Evolutionary conservation across 2,797 vertebrate genomes (phyloP).

Genomic region (Hemibagrus guttatus): DNA sequence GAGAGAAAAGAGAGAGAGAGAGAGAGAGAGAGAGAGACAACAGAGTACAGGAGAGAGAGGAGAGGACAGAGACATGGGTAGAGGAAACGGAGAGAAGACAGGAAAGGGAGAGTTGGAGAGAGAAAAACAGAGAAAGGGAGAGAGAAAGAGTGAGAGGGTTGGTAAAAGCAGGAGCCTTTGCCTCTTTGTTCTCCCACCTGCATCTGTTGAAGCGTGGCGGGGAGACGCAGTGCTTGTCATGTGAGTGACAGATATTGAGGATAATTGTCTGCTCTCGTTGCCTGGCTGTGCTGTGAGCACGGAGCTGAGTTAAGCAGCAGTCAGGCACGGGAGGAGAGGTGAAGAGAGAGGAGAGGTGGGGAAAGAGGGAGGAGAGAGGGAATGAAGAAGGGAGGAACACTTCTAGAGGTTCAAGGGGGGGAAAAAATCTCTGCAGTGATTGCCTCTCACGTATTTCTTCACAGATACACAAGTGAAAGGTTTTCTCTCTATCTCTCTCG

Average conservation of each 20-base stretch:
- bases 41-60: neutral
- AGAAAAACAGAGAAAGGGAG: conserved; percentile 15
- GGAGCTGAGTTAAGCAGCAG: conserved; percentile 59
- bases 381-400: conserved; percentile 42
- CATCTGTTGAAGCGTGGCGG: conserved; percentile 56
- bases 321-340: conserved; percentile 47
- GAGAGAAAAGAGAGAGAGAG: conserved; percentile 29
- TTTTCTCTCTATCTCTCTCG: neutral
- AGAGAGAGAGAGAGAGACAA: conserved; percentile 13
- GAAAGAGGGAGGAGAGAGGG: conserved; percentile 34
- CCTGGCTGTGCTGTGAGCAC: conserved; percentile 54
- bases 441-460: conserved; percentile 39
- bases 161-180: conserved; percentile 54
- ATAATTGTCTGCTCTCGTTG: conserved; percentile 59
- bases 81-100: conserved; percentile 31
- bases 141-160: conserved; percentile 39
- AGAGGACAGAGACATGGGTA: conserved; percentile 52
- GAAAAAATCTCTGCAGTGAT: conserved; percentile 41
- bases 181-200: conserved; percentile 60
- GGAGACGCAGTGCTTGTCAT: conserved; percentile 57
- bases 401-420: conserved; percentile 38
- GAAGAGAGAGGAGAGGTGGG: conserved; percentile 39
- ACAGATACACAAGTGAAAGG: conserved; percentile 35
- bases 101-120: conserved; percentile 28
- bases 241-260: conserved; percentile 62